phyloP scores from a whole-genome alignment of 2,888 invertebrate species.

The Caenorhabditis sp. region DNA sequence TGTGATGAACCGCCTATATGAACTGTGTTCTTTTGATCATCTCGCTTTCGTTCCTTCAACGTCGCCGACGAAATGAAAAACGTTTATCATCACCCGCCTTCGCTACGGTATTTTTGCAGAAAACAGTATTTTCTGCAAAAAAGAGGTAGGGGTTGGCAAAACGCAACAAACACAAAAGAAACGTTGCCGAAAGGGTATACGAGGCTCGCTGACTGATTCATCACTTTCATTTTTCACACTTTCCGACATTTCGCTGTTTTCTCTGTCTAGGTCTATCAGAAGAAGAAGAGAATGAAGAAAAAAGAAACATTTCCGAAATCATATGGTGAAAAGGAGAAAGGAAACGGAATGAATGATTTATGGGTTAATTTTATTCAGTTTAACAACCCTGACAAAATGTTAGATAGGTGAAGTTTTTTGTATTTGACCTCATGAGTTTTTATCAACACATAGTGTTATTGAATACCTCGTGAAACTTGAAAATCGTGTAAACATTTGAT shows the following conservation, averaged over 20 bases:
- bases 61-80: too few relatives aligned
- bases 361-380: background rate
- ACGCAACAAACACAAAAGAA: background rate
- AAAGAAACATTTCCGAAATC: background rate
- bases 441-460: too few relatives aligned
- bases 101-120: too few relatives aligned
- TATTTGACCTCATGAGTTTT: too few relatives aligned
- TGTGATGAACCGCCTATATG: background rate
- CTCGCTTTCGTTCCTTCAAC: too few relatives aligned
- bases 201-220: background rate
- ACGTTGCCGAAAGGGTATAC: background rate
- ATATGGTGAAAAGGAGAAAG: background rate
- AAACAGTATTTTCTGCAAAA: background rate
- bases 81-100: background rate
- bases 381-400: background rate
- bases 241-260: constrained; percentile 2
- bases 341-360: constrained; percentile 6
- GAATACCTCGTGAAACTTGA: too few relatives aligned
- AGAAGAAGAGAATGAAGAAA: constrained; percentile 9
- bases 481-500: too few relatives aligned
- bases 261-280: background rate
- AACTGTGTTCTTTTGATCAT: background rate
- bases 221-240: background rate
- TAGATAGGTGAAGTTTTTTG: too few relatives aligned
- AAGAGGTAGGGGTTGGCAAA: background rate